Evolutionary conservation across 2,113 vertebrate genomes (phyloP).

Genomic region (Myrmecophaga tridactyla): DNA sequence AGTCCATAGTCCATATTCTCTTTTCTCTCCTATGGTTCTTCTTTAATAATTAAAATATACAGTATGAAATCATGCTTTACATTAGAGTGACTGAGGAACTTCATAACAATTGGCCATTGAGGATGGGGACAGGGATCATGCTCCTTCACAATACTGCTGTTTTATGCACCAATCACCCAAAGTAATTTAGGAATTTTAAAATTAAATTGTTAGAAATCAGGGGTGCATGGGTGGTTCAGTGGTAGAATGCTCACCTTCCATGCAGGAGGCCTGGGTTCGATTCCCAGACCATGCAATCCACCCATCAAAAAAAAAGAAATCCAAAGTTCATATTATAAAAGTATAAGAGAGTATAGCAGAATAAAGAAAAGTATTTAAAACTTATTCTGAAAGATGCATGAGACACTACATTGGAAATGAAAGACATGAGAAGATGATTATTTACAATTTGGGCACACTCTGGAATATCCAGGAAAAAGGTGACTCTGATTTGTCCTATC

Average conservation of each 20-base stretch:
- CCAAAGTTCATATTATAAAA: neutral
- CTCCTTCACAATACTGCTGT: neutral
- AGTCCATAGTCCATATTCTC: neutral
- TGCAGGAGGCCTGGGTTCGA: too few relatives aligned
- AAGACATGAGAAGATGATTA: neutral
- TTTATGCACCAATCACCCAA: neutral
- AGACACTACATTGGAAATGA: neutral
- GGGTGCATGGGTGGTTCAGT: too few relatives aligned
- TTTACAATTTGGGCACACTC: neutral
- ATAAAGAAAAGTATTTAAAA: neutral
- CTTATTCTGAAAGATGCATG: constrained; percentile 12
- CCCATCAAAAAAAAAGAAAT: too few relatives aligned
- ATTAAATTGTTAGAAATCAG: neutral
- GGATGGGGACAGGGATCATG: neutral
- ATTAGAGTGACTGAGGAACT: neutral
- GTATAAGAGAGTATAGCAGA: neutral
- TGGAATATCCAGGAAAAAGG: neutral
- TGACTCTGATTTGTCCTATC: neutral
- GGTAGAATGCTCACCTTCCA: too few relatives aligned
- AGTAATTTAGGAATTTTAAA: neutral
- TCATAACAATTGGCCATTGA: neutral
- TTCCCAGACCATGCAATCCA: too few relatives aligned
- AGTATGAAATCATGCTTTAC: neutral
- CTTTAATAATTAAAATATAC: neutral
- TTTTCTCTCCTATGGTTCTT: neutral